phyloP scores from a whole-genome alignment of 2,797 vertebrate genomes.

The Kryptopterus vitreolus region DNA sequence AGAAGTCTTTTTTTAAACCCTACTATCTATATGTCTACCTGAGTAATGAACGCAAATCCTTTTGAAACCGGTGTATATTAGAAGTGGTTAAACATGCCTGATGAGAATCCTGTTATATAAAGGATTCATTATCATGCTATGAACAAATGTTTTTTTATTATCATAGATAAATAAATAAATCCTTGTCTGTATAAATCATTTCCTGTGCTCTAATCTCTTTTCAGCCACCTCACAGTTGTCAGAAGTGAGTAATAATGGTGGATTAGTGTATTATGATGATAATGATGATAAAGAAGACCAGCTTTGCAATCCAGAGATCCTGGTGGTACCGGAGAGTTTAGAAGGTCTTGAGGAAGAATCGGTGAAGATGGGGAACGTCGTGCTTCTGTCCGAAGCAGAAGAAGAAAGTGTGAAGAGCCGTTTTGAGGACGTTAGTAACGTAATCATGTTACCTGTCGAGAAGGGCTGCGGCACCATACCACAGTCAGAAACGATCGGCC shows the following conservation, averaged over 20 bases:
- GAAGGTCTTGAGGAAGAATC: constrained; percentile 61
- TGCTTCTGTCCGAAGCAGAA: constrained; percentile 27
- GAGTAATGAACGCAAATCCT: too few relatives aligned
- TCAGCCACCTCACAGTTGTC: constrained; percentile 13
- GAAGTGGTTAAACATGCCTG: too few relatives aligned
- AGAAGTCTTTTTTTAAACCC: too few relatives aligned
- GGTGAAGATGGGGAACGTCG: too few relatives aligned
- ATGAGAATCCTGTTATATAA: not conserved
- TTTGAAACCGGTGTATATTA: too few relatives aligned
- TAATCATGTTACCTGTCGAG: not conserved
- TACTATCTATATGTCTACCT: too few relatives aligned
- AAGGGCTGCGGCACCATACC: not conserved
- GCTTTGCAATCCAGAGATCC: constrained; percentile 23
- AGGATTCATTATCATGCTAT: not conserved
- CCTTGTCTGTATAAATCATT: not conserved
- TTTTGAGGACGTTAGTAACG: constrained; percentile 2
- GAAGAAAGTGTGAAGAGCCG: not conserved
- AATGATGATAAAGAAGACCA: not conserved
- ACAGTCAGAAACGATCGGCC: constrained; percentile 34
- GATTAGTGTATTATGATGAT: not conserved
- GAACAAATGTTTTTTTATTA: not conserved
- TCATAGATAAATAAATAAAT: not conserved
- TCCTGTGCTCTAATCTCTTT: constrained; percentile 12
- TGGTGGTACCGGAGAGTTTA: not conserved
- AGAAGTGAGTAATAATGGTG: constrained; percentile 13